These are phyloP conservation scores for Megalops cyprinoides DNA, from an alignment of 2,797 vertebrate species.

Conservation along the genomic window DNA sequence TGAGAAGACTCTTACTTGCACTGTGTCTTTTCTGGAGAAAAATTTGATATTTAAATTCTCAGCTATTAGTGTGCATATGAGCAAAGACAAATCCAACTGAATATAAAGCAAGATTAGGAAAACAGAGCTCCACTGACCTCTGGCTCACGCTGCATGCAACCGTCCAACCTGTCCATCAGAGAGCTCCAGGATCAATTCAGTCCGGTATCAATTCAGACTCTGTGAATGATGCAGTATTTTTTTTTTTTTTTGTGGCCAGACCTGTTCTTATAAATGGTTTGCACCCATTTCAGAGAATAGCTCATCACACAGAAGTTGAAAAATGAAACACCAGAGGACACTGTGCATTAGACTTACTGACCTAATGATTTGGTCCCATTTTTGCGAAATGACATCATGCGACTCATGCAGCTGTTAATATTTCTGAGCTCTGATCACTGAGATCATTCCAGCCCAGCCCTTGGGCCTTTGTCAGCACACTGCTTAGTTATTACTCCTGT, in stretches of 20 bases:
- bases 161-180: not conserved
- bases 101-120: not conserved
- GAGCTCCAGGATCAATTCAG: not conserved
- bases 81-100: not conserved
- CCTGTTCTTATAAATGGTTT: not conserved
- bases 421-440: no score
- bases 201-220: no score
- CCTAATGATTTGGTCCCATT: not conserved
- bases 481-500: no score
- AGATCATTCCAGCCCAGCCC: no score
- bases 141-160: not conserved
- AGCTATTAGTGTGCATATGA: not conserved
- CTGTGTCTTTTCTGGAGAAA: not conserved
- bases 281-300: not conserved
- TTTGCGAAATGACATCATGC: no score
- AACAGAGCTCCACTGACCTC: not conserved
- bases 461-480: no score
- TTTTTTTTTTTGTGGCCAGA: no score
- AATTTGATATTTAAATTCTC: not conserved
- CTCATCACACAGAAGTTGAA: not conserved
- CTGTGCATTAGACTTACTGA: not conserved
- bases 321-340: not conserved
- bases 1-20: constrained; percentile 56
- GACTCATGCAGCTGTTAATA: no score
- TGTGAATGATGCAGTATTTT: not conserved